Evolutionary conservation across 2,888 invertebrate genomes (phyloP).

Genomic region (Drosophila fulvimacula): DNA sequence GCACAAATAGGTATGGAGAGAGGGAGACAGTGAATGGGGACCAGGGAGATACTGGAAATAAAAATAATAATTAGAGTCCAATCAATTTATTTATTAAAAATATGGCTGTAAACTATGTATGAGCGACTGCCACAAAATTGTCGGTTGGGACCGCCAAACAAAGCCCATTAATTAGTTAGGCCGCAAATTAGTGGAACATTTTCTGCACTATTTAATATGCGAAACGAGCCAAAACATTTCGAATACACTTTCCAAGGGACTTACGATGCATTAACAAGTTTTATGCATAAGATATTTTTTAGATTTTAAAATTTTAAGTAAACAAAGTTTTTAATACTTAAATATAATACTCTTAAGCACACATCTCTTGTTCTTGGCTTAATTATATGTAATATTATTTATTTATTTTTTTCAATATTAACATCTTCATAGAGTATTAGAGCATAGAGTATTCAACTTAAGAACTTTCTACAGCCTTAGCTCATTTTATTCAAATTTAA

Average conservation of each 20-base stretch:
- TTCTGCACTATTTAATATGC: conserved; percentile 37
- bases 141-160: conserved; percentile 35
- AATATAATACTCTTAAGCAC: background rate
- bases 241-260: conserved; percentile 16
- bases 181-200: conserved; percentile 77
- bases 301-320: background rate
- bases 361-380: background rate
- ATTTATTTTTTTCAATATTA: background rate
- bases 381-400: too few relatives aligned
- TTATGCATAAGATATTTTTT: background rate
- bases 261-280: background rate
- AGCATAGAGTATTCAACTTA: too few relatives aligned
- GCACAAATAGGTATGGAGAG: background rate
- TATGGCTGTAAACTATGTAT: conserved; percentile 28
- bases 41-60: conserved; percentile 4
- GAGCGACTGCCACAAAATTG: conserved; percentile 28
- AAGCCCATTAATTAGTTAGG: conserved; percentile 70
- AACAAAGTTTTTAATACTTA: background rate
- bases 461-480: background rate
- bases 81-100: conserved; percentile 70
- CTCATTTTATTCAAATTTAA: background rate
- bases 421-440: conserved; percentile 15
- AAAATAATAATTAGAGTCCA: conserved; percentile 46
- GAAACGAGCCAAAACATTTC: conserved; percentile 10
- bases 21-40: accelerated